Conservation (phyloP, 1,140 invertebrate species). For the Druon quercuslanigerum region DNA sequence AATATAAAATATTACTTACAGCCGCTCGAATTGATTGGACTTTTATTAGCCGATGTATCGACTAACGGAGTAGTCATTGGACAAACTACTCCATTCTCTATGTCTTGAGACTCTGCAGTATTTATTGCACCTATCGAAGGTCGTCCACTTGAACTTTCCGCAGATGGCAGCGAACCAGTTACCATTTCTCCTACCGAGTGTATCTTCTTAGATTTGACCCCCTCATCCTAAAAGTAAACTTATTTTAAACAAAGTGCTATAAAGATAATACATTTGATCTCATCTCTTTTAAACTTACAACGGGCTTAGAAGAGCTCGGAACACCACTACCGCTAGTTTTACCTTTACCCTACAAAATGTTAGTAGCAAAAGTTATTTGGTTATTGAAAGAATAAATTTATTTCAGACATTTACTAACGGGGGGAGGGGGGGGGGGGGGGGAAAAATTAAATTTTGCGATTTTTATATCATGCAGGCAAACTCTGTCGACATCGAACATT, state of each 20-base stretch:
- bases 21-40: slow-evolving; percentile 62
- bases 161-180: slow-evolving; percentile 44
- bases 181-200: slow-evolving; percentile 67
- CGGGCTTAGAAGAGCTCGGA: slow-evolving; percentile 68
- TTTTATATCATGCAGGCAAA: no score
- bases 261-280: background rate
- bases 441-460: background rate
- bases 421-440: background rate
- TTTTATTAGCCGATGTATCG: slow-evolving; percentile 67
- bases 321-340: slow-evolving; percentile 66
- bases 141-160: slow-evolving; percentile 65
- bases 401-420: slow-evolving; percentile 7
- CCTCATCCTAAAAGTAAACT: slow-evolving; percentile 60
- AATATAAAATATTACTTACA: slow-evolving; percentile 57
- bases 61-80: slow-evolving; percentile 50
- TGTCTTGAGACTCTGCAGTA: slow-evolving; percentile 64
- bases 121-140: slow-evolving; percentile 65
- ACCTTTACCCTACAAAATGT: slow-evolving; percentile 66
- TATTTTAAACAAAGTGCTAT: background rate
- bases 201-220: slow-evolving; percentile 63
- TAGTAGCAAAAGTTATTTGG: slow-evolving; percentile 38
- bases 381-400: background rate
- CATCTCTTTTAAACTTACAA: slow-evolving; percentile 63
- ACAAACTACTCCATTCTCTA: slow-evolving; percentile 60
- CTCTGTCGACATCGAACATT: no score